Evolutionary conservation across 2,797 vertebrate species (phyloP), one percentile per base, ranked within the genome.

Genomic region (Takifugu rubripes): DNA sequence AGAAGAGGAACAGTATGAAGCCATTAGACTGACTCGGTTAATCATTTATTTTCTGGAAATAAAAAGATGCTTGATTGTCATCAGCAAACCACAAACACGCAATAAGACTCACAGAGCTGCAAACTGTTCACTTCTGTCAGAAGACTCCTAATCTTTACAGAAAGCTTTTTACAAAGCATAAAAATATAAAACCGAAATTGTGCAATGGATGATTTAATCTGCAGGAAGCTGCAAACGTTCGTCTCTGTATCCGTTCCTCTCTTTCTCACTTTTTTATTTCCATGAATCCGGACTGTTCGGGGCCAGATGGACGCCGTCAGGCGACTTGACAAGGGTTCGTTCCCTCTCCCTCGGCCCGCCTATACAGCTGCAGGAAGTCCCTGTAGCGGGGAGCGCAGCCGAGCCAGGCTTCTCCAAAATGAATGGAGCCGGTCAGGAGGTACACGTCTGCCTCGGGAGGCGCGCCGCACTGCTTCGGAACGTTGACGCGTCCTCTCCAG

Each of bases 331-430:
- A 99, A 0, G 94, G 96, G 78, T 97, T 98, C 25, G 90, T 87
- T 47, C 93, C 94, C 24, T 77, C 84, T 63, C 83, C 83, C 84
- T 85, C 83, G 0, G 95, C 94, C 0, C 87, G 73, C 74, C 11
- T 74, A 79, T 98, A 98, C 74, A 94, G 84, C 84, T 87, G 89
- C 70, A 92, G 82, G 83, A 98, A 97, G 92, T 96, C 94, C 74
- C 87, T 91, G 59, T 94, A 97, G 29, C 88, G 93, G 15, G 92
- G 93, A 4, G 95, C 93, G n/a, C 96, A 98, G 77, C 94, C 93
- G 1, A 98, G 81, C 86, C 92, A 92, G 46, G 93, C 92, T 77
- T 96, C 93, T 45, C 95, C 94, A 70, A 98, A 98, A 86, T 93
- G 93, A 77, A 97, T 83, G 0, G 92, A 92, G 60, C 96, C 96